phyloP scores from a whole-genome alignment of 2,113 vertebrate genomes.

The Rhinolophus ferrumequinum region DNA sequence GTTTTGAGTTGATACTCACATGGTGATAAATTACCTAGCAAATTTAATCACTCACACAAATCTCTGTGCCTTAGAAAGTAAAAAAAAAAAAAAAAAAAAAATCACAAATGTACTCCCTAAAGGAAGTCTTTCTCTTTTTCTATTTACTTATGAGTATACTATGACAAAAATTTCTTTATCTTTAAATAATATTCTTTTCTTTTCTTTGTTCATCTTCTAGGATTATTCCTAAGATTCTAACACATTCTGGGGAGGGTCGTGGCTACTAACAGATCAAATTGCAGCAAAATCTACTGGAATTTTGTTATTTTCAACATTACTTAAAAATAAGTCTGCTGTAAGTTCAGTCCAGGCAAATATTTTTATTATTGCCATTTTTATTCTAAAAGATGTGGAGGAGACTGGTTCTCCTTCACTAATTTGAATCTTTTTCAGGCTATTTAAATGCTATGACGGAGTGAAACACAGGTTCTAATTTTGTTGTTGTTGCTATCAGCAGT shows the following conservation, averaged over 20 bases:
- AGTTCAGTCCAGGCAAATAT: background rate
- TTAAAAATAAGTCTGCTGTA: background rate
- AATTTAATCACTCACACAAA: background rate
- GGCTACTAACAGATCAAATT: background rate
- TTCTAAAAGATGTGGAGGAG: background rate
- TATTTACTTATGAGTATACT: background rate
- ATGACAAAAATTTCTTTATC: background rate
- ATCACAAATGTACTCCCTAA: background rate
- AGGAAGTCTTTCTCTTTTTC: background rate
- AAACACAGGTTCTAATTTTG: background rate
- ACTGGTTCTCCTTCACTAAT: background rate
- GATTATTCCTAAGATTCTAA: background rate
- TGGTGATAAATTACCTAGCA: conserved; percentile 17
- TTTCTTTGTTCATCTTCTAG: background rate
- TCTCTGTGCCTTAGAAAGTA: background rate
- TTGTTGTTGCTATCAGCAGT: background rate
- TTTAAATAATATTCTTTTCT: conserved; percentile 23
- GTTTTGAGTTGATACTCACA: background rate
- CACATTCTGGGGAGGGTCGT: background rate
- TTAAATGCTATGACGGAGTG: background rate
- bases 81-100: background rate
- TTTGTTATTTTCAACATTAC: background rate
- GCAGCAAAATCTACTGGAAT: background rate
- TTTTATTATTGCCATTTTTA: background rate
- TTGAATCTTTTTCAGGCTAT: background rate